Conservation (phyloP, 2,113 vertebrate species). For the Ciconia stormi region DNA sequence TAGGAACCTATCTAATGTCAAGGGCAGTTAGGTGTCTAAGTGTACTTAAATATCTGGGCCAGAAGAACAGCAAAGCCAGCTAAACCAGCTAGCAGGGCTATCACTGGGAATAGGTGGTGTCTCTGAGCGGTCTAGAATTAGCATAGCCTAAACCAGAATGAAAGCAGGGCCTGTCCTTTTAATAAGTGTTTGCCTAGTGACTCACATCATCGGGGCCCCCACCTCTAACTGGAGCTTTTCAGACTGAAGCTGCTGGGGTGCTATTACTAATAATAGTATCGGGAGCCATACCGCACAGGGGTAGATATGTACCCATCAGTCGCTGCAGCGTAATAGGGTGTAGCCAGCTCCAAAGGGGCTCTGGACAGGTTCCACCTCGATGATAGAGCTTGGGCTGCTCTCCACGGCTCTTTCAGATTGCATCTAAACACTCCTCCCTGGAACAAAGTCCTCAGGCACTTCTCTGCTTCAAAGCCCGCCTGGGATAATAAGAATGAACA, state of each 20-base stretch:
- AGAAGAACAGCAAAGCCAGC: conserved; percentile 47
- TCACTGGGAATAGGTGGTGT: conserved; percentile 35
- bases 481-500: conserved; percentile 48
- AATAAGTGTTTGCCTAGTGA: conserved; percentile 56
- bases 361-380: conserved; percentile 48
- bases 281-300: background rate
- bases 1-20: background rate
- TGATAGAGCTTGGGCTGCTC: conserved; percentile 54
- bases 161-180: conserved; percentile 40
- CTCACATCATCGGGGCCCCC: conserved; percentile 29
- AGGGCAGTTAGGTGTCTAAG: background rate
- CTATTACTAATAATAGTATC: conserved; percentile 60
- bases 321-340: background rate
- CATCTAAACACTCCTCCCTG: conserved; percentile 63
- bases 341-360: conserved; percentile 52
- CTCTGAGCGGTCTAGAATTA: conserved; percentile 33
- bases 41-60: background rate
- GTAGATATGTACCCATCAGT: background rate
- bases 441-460: conserved; percentile 67
- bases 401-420: conserved; percentile 43
- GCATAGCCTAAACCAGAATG: conserved; percentile 14
- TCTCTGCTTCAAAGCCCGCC: conserved; percentile 46
- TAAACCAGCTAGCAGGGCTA: conserved; percentile 41
- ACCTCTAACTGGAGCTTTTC: conserved; percentile 43
- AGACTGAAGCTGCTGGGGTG: conserved; percentile 14